phyloP scores from a whole-genome alignment of 2,888 invertebrate genomes.

The Fabriciana adippe region DNA sequence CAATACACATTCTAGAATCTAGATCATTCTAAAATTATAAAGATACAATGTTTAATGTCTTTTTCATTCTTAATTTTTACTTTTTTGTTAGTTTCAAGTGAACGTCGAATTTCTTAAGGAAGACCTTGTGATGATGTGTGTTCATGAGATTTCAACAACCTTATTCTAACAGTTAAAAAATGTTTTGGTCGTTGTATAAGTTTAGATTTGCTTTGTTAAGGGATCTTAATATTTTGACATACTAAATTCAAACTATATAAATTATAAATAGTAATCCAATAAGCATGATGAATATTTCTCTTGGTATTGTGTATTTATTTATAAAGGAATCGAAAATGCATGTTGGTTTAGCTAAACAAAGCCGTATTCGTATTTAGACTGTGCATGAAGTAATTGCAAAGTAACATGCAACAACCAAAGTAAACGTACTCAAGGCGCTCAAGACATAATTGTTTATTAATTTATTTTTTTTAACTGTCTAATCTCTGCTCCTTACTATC shows the following conservation, averaged over 20 bases:
- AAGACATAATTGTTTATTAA: neutral
- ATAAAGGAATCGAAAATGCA: neutral
- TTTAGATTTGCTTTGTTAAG: neutral
- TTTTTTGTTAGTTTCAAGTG: too few species aligned
- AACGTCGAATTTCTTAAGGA: too few species aligned
- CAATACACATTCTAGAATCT: too few species aligned
- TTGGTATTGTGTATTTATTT: neutral
- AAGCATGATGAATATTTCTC: neutral
- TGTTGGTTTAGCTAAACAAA: neutral
- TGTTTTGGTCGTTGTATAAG: too few species aligned
- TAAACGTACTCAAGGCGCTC: neutral
- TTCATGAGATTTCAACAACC: too few species aligned
- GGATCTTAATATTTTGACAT: too few species aligned
- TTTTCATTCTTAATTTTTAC: too few species aligned
- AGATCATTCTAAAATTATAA: too few species aligned
- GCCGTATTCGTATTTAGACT: neutral
- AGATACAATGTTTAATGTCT: too few species aligned
- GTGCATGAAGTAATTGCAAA: constrained; percentile 4
- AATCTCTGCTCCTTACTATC: neutral
- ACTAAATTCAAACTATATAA: neutral
- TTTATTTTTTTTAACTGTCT: neutral
- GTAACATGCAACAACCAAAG: neutral
- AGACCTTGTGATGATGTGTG: too few species aligned
- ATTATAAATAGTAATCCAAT: neutral
- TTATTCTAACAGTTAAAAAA: too few species aligned